Base-by-base conservation (phyloP, 2,888 invertebrate genomes). In the Theretra japonica region DNA sequence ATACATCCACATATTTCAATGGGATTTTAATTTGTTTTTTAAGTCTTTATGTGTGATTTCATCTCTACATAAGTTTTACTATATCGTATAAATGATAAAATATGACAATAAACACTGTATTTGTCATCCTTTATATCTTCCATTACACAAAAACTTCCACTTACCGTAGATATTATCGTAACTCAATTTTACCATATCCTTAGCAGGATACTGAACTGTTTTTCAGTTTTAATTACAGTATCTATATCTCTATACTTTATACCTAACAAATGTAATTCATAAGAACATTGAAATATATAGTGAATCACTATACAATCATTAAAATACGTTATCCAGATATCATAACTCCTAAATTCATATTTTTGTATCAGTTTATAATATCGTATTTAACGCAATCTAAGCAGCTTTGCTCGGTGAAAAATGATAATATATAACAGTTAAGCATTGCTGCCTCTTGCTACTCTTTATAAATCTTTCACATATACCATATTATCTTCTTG, bases 21-120 rank as follows among this genome's bases (percentile, higher is more conserved):
- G 1, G 4, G 28, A 28, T 5, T 2, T 41, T 41, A 41, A 41
- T 41, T 41, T 41, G 41, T 2, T 11, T 11, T 15, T 41, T 15
- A 41, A 41, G 11, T 41, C 41, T 2, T 41, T 15, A 3, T 11
- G 41, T 41, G 11, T 41, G 2, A 15, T 41, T 41, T 41, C 41
- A 41, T n/a, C n/a, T n/a, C 11, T 41, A 41, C 11, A 33, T 33
- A 11, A 41, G 11, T 41, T 41, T 41, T 41, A 41, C 41, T 41
- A 28, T 4, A 15, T 15, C 15, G 15, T 41, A 15, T 11, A 41
- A 65, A 48, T 65, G 1, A 65, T 65, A 65, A 65, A 48, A 65
- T 65, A 65, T 65, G 65, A 65, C 65, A 65, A 65, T 65, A 65
- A 65, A 65, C 23, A 17, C 65, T 65, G 41, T 21, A 48, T 23